phyloP scores from a whole-genome alignment of 2,797 vertebrate genomes.

The Chiroxiphia lanceolata region DNA sequence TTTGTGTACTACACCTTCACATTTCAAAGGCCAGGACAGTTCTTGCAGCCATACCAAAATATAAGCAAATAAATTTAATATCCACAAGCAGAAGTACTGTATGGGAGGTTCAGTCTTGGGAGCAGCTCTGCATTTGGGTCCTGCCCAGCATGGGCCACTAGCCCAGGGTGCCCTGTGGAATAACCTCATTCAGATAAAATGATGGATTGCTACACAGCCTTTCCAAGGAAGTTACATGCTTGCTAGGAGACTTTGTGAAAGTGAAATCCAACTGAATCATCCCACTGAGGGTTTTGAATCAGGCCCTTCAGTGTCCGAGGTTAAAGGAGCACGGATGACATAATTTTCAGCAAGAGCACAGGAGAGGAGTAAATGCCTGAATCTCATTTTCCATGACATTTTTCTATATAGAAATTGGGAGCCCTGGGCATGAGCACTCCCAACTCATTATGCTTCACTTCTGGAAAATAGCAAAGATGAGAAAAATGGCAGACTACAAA shows the following conservation, averaged over 20 bases:
- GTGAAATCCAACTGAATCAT: not conserved
- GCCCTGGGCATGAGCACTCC: not conserved
- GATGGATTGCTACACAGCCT: not conserved
- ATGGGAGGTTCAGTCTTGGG: not conserved
- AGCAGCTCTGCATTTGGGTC: not conserved
- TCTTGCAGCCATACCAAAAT: conserved; percentile 7
- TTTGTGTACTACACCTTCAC: not conserved
- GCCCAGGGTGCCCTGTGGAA: not conserved
- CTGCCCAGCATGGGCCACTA: not conserved
- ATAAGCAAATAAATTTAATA: not conserved
- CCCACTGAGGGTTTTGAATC: not conserved
- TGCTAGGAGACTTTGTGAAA: not conserved
- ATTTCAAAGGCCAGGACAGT: not conserved
- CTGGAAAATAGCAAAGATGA: not conserved
- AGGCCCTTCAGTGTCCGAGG: not conserved
- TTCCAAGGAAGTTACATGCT: not conserved
- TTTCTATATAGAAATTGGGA: not conserved
- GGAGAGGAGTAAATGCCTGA: not conserved
- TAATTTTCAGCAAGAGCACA: not conserved
- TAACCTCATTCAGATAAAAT: conserved; percentile 2
- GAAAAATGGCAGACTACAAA: not conserved
- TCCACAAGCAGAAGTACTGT: not conserved
- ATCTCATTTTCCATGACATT: not conserved
- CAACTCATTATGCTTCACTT: not conserved
- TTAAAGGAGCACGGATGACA: not conserved